Base-by-base conservation (phyloP, 2,797 vertebrate genomes). In the Syngnathus rostellatus region DNA sequence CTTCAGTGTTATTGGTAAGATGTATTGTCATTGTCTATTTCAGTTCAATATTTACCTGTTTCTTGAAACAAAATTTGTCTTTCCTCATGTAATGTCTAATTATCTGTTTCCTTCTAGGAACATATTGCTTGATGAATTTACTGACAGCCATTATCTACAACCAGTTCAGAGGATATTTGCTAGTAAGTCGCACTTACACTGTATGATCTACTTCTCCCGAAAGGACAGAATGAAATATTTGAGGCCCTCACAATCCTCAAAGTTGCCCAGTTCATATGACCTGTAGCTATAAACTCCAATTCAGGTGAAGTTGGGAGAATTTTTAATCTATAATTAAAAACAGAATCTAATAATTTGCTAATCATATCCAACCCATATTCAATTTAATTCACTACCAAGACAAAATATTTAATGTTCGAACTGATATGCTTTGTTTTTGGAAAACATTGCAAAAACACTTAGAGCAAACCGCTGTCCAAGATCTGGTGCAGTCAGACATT, bases 111-210 rank as follows among this genome's bases (percentile, higher is more conserved):
- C 23, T 19, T 41, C 2, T 25, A 99, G 97, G 97, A 76, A 98
- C 95, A 62, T 91, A 96, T 77, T 95, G 96, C 77, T 69, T 99
- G 79, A 99, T 98, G 95, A 98, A 98, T 83, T 80, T 98, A 23
- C 87, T 99, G 77, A 98, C 96, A 0, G 97, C 97, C 72, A 95
- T 99, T 83, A 96, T 98, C 86, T 99, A 96, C 71, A 98, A 96
- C 73, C 95, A 98, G 81, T 99, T 99, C 86, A 91, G 96, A 39
- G 97, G 97, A 41, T 99, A 98, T 82, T 91, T 99, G 74, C 86
- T 97, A 89, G 97, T 99, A 79, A 94, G 90, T 81, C 46, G 3
- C 11, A 37, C 57, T 38, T 31, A 51, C 9, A 51, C 50, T 10
- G 54, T 31, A 57, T 8, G 31, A 19, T 16, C 8, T 19, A 17